Conservation (phyloP, 2,888 invertebrate species). For the Diadegma fenestrale region DNA sequence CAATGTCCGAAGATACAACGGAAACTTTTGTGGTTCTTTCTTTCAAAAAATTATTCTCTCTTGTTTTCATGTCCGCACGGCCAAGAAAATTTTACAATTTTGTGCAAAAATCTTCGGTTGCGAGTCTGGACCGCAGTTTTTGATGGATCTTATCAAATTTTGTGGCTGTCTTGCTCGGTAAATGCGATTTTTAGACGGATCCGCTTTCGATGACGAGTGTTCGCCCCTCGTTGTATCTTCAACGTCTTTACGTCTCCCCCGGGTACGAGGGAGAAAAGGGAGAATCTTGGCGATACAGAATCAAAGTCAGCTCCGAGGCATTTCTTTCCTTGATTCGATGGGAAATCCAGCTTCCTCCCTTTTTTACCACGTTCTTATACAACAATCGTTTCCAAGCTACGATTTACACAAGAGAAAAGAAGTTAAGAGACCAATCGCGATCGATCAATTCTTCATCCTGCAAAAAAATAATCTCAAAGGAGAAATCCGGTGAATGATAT, state of each 20-base stretch:
- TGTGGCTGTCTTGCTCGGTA: background rate
- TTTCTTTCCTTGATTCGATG: slow-evolving; percentile 34
- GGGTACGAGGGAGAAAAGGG: slow-evolving; percentile 15
- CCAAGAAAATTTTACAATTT: background rate
- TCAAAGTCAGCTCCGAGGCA: slow-evolving; percentile 41
- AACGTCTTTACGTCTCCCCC: background rate
- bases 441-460: slow-evolving; percentile 7
- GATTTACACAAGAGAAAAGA: slow-evolving; percentile 24
- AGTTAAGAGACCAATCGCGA: slow-evolving; percentile 25
- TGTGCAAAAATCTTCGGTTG: background rate
- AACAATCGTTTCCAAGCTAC: background rate
- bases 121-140: slow-evolving; percentile 2
- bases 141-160: slow-evolving; percentile 12
- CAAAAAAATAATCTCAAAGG: background rate
- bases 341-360: slow-evolving; percentile 16
- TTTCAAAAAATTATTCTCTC: background rate
- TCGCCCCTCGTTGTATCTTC: background rate
- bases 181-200: slow-evolving; percentile 26
- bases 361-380: slow-evolving; percentile 7
- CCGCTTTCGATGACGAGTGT: background rate
- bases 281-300: slow-evolving; percentile 24
- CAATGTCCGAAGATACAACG: background rate
- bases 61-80: background rate
- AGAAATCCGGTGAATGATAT: background rate
- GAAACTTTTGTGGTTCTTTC: background rate